Conservation (phyloP, 2,888 invertebrate genomes). For the Buathra laborator region DNA sequence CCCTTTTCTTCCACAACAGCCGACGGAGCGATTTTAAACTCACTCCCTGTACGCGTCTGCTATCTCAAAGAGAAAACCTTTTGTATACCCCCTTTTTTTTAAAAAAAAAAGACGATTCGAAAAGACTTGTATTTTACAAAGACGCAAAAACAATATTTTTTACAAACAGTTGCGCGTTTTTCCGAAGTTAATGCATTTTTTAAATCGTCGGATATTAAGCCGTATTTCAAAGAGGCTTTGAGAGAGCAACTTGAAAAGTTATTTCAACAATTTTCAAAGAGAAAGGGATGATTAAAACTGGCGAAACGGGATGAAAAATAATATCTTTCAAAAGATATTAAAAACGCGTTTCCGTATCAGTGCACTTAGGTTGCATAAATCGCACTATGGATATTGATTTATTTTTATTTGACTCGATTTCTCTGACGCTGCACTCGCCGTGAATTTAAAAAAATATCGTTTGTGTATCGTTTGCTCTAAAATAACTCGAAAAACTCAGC, state of each 20-base stretch:
- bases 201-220: too few species aligned
- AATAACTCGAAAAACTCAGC: not conserved
- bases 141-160: too few species aligned
- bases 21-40: not conserved
- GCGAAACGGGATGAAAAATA: too few species aligned
- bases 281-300: too few species aligned
- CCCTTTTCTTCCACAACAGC: conserved; percentile 1
- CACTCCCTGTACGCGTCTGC: not conserved
- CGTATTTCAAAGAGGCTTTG: too few species aligned
- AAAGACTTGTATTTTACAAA: too few species aligned
- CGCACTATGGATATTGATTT: not conserved
- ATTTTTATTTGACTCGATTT: not conserved
- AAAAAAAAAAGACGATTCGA: too few species aligned
- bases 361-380: not conserved
- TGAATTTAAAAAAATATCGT: not conserved
- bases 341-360: not conserved
- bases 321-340: too few species aligned
- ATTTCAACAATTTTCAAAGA: too few species aligned
- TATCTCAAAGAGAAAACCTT: not conserved
- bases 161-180: too few species aligned
- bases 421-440: not conserved
- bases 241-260: too few species aligned
- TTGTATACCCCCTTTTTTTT: not conserved
- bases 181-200: too few species aligned
- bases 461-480: not conserved